Conservation (phyloP, 2,888 invertebrate species). For the Odontocerum albicorne region DNA sequence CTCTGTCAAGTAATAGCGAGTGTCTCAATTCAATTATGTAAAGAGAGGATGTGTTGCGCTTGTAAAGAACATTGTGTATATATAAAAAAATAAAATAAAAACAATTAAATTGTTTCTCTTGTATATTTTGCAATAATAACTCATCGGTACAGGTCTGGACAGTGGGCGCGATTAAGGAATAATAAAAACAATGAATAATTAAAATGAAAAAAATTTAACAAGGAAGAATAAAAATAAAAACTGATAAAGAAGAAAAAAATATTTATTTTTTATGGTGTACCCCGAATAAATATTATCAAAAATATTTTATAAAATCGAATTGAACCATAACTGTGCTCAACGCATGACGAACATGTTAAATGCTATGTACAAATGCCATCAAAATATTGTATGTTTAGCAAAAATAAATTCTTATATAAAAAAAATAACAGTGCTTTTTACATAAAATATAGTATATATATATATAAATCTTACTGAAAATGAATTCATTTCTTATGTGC, state of each 20-base stretch:
- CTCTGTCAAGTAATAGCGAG: neutral
- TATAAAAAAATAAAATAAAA: neutral
- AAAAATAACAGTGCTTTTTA: conserved; percentile 9
- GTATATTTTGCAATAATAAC: too few species aligned
- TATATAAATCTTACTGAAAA: too few species aligned
- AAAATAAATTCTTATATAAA: conserved; percentile 16
- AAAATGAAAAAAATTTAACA: neutral
- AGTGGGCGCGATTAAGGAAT: too few species aligned
- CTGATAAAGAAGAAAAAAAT: conserved; percentile 14
- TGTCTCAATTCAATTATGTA: neutral
- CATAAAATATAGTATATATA: neutral
- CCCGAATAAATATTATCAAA: conserved; percentile 14
- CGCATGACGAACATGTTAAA: conserved; percentile 14
- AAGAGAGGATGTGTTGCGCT: neutral
- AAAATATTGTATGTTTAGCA: conserved; percentile 21
- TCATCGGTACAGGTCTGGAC: too few species aligned
- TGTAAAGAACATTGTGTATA: conserved; percentile 8
- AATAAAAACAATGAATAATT: neutral
- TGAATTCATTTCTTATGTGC: too few species aligned
- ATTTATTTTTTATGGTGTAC: conserved; percentile 20
- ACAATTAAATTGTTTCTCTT: too few species aligned
- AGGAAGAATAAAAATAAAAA: conserved; percentile 7
- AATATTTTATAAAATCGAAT: conserved; percentile 18
- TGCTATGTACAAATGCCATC: conserved; percentile 20
- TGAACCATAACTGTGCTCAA: conserved; percentile 16